Base-by-base conservation (phyloP, 1,140 invertebrate genomes). In the Pseudomyrmex pallidus region DNA sequence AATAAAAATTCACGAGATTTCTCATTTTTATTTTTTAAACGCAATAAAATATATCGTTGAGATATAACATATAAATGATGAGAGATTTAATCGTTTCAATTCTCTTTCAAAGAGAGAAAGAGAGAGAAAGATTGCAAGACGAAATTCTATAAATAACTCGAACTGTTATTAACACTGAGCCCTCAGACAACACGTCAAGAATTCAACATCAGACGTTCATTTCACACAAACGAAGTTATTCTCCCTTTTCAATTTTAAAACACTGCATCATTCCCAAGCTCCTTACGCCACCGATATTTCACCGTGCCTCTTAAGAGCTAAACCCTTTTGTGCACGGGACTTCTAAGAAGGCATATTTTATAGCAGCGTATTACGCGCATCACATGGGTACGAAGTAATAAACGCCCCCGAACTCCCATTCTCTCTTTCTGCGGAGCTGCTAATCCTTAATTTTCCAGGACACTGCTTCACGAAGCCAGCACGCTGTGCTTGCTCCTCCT, bases 361-460 rank as follows among this genome's bases (percentile, higher is more conserved):
- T 78, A 25, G 12, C 66, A 20, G 54, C 76, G 61, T 61, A 61
- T 74, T 67, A 56, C 80, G 74, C 74, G 68, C 83, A 74, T 80
- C 74, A 52, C 57, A 13, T 46, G 72, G 76, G 72, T 70, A 57
- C 59, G 52, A 74, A 73, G 57, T 82, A 61, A 88, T 87, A 87
- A 84, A 56, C 68, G 74, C 68, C 85, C 67, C 67, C 82, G 83
- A 87, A 87, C 67, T 62, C 74, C 10, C 44, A 56, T 50, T 35
- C 22, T 22, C 46, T 74, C 54, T 48, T n/a, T 68, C 54, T 57
- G 46, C 22, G 35, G 50, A 83, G 64, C 62, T 52, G 84, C 73
- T 91, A 90, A 91, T 92, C 91, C 91, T 87, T 86, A 92, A 91
- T 92, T 92, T 91, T 91, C 88, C 90, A 74, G 78, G 76, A 85